Base-by-base conservation (phyloP, 37 sponge, comb jelly and placozoan genomes). In the Hormiphora californensis region DNA sequence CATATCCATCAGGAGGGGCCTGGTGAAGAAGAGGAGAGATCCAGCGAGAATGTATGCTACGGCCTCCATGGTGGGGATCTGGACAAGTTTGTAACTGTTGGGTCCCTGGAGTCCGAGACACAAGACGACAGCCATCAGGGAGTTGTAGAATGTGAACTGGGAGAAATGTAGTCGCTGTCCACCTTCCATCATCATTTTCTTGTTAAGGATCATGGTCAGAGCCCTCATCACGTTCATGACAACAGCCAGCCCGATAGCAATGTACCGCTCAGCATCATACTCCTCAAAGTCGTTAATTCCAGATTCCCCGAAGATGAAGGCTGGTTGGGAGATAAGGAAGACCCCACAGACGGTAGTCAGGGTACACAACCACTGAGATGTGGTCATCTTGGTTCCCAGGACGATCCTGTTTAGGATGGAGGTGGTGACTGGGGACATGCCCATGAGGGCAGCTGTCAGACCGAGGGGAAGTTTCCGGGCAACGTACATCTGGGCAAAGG, bases 141-240 rank as follows among this genome's bases (percentile, higher is more conserved):
- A 28, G 61, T 57, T 57, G 61, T 57, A 57, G 61, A 57, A 57
- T 5, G 61, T 57, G 61, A 57, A 57, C 61, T 57, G 61, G 3
- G 61, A 57, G 61, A 57, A 57, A 30, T 57, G 61, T 57, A 57
- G 22, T 15, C 61, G n/a, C 5, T 30, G 30, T 30, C 27, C 61
- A 28, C 61, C 61, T 30, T 57, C 61, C 61, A 57, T 57, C 61
- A 57, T 57, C 61, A 57, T 57, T 30, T 57, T 57, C 27, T 30
- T 57, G 61, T 57, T 57, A 4, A 57, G 61, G 61, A 57, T 57
- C 61, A 57, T 57, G n/a, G 61, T 57, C 61, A 57, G 61, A 12
- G 61, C 61, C 27, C 61, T 57, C n/a, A 57, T 23, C 61, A 57
- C 61, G 61, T 57, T 57, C 61, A 57, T 57, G 7, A 30, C 27